These are phyloP conservation scores for Mastomys natalensis DNA, from an alignment of 2,113 vertebrate genomes.

Conservation along the genomic window DNA sequence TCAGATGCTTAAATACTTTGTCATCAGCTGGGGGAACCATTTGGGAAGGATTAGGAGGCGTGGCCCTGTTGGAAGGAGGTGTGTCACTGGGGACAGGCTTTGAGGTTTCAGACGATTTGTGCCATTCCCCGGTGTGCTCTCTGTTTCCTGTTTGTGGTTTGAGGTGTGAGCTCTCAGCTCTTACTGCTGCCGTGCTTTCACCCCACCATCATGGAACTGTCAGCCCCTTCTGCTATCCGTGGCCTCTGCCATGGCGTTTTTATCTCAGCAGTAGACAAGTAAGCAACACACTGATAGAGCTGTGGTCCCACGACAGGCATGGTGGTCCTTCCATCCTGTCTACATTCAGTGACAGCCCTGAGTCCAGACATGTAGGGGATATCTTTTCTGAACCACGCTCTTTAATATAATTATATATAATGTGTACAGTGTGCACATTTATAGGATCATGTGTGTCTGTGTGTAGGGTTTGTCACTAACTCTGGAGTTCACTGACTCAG, in stretches of 20 bases:
- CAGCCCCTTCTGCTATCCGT: not conserved
- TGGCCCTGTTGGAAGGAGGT: not conserved
- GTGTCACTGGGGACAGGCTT: not conserved
- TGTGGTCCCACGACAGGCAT: not conserved
- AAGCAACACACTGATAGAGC: not conserved
- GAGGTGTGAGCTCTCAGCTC: not conserved
- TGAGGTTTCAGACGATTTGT: not conserved
- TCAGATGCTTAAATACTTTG: not conserved
- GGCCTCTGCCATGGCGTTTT: not conserved
- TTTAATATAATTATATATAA: not conserved
- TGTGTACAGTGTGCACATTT: too few relatives aligned
- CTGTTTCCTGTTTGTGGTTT: not conserved
- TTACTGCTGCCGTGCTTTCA: not conserved
- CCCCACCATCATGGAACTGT: not conserved
- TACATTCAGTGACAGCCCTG: not conserved
- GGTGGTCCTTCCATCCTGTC: accelerated
- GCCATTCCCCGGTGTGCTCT: not conserved
- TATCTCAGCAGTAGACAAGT: too few relatives aligned
- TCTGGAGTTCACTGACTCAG: not conserved
- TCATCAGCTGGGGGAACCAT: not conserved
- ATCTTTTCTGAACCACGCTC: too few relatives aligned
- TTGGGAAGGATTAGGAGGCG: not conserved
- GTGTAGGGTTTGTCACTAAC: not conserved
- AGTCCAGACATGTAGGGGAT: too few relatives aligned
- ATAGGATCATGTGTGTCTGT: too few relatives aligned